Evolutionary conservation across 2,113 vertebrate species (phyloP), one percentile per base, ranked within the genome.

Genomic region (Porphyrio hochstetteri): DNA sequence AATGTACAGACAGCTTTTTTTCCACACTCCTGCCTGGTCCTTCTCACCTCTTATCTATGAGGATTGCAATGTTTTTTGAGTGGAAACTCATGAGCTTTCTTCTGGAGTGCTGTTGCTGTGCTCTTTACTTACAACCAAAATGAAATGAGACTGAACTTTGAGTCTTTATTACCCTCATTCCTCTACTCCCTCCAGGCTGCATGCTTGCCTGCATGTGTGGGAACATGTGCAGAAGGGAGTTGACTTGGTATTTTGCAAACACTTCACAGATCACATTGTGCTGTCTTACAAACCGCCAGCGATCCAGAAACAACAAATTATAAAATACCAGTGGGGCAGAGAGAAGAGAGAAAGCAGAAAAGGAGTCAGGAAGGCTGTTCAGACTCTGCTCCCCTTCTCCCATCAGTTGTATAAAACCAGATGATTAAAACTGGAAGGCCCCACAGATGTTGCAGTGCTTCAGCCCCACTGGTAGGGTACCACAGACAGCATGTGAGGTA

Each of bases 261-360:
- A 81, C n/a, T 93, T 89, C 69, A 48, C 36, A 90, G 69, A 56
- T 90, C 72, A 94, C 3, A 0, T 40, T 87, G 78, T 75, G 78
- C 46, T 87, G 78, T 70, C 56, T 87, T 90, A 78, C 1, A 10
- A 69, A 78, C 40, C 29, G 13, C 65, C 70, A 57, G 69, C 25
- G 55, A 86, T 93, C 64, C 90, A 89, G 92, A 94, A 95, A 94
- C 33, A 91, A 84, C 72, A 94, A 55, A 89, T 94, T 78, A 87
- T 78, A 74, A 90, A 92, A 92, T 18, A 93, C 21, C 61, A 92
- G 69, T 25, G 56, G 36, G 70, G 28, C 74, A 90, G 92, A 90
- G 16, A 81, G 35, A 65, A 29, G 1, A 12, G 67, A 75, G 76
- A 48, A 80, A 86, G 77, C 2, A 4, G 76, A 88, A 85, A 59